Base-by-base conservation (phyloP, 2,888 invertebrate species). In the Phalera bucephala region DNA sequence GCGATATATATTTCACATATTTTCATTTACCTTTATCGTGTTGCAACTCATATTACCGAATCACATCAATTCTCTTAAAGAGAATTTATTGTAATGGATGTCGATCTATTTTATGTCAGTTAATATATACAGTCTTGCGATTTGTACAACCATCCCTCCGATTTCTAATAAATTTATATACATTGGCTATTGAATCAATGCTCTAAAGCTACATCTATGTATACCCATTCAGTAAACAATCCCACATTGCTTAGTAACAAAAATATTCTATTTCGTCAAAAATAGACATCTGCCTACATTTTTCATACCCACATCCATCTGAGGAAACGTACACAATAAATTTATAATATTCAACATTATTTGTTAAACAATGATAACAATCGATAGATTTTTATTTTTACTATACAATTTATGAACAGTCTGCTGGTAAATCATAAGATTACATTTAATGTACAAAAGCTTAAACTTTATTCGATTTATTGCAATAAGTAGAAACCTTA, bases 321-420 rank as follows among this genome's bases (percentile, higher is more conserved):
- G 78, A 82, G 79, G 78, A 82, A 81, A 83, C 83, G 79, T 75
- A 79, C 80, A 78, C 78, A 82, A 85, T 85, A 85, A 81, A 82
- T 85, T 83, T 83, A 83, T 82, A 80, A 81, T 83, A 84, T 80
- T 78, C 77, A 87, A 87, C 84, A 81, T 84, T 76, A 79, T 76
- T 79, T 83, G 76, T 79, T 80, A 85, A 83, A 84, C 82, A 86
- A 84, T 84, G 77, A 83, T 84, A 88, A 86, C 86, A 84, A 80
- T 80, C 71, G 76, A 86, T 87, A 88, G 79, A 86, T 63, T 72
- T 84, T 37, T 78, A 73, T 72, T 68, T 80, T 76, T 73, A 72
- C 67, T 78, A 76, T 73, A 80, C 73, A 80, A 64, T 76, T 77
- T 75, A 80, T 76, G 79, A 78, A 80, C 84, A 83, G 72, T 82